These are phyloP conservation scores for Bagarius yarrelli DNA, from an alignment of 2,113 vertebrate genomes.

Conservation along the genomic window DNA sequence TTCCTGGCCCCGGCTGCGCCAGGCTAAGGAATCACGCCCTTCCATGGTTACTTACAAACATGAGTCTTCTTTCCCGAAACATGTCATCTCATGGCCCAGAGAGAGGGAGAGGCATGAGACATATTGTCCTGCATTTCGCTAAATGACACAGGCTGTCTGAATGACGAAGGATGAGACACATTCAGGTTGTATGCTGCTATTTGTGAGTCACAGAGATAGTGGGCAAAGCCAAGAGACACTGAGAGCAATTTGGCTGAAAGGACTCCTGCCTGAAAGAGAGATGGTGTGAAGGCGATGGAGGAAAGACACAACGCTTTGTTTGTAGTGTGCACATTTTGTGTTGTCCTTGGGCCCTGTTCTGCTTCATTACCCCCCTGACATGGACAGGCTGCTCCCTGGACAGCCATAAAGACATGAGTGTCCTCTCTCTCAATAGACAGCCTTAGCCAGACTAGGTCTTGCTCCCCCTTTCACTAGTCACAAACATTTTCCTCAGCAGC, in stretches of 20 bases:
- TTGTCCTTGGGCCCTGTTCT: slow-evolving; percentile 65
- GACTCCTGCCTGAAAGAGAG: slow-evolving; percentile 31
- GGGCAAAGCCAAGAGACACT: slow-evolving; percentile 54
- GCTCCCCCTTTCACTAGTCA: neutral
- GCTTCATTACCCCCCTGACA: slow-evolving; percentile 75
- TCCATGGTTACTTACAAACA: slow-evolving; percentile 30
- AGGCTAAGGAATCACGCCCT: slow-evolving; percentile 29
- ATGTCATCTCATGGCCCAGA: slow-evolving; percentile 23
- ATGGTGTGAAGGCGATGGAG: slow-evolving; percentile 45
- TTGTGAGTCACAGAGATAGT: slow-evolving; percentile 32
- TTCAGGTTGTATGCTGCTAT: slow-evolving; percentile 39
- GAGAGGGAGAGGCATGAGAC: slow-evolving; percentile 20
- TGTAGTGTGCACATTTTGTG: slow-evolving; percentile 59
- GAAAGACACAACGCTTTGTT: slow-evolving; percentile 62
- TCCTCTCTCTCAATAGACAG: slow-evolving; percentile 61
- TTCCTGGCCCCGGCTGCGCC: neutral
- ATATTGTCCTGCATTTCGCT: slow-evolving; percentile 40
- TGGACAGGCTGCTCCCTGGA: slow-evolving; percentile 70
- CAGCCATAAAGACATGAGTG: slow-evolving; percentile 69
- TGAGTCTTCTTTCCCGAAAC: slow-evolving; percentile 5
- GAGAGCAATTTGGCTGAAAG: slow-evolving; percentile 49
- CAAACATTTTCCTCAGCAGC: slow-evolving; percentile 9
- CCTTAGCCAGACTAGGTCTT: slow-evolving; percentile 29
- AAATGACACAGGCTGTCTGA: slow-evolving; percentile 44
- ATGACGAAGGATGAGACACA: slow-evolving; percentile 36